phyloP scores from a whole-genome alignment of 2,888 invertebrate species.

The Azorinus chamasolen region DNA sequence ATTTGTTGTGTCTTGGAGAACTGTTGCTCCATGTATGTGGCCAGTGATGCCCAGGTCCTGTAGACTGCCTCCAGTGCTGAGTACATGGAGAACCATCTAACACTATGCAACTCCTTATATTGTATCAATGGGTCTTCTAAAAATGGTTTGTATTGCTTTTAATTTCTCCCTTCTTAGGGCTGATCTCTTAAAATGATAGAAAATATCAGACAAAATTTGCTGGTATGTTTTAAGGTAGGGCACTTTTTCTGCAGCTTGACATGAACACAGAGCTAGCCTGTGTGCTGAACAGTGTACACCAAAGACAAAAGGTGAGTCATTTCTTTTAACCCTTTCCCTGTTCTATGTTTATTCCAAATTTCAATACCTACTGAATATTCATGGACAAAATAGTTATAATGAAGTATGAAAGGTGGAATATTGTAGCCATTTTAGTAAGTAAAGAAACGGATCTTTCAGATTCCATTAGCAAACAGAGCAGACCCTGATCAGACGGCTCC shows the following conservation, averaged over 20 bases:
- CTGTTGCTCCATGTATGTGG: background rate
- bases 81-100: constrained; percentile 16
- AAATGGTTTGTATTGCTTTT: background rate
- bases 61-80: background rate
- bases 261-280: background rate
- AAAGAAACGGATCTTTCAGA: too few relatives aligned
- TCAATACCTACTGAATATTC: too few relatives aligned
- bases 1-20: too few relatives aligned
- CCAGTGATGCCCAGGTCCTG: constrained; percentile 1
- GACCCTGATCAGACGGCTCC: too few relatives aligned
- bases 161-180: constrained; percentile 5
- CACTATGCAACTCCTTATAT: constrained; percentile 15
- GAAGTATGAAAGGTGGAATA: too few relatives aligned
- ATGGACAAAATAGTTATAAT: too few relatives aligned
- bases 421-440: too few relatives aligned
- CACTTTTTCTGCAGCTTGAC: constrained; percentile 2
- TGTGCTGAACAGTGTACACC: constrained; percentile 8
- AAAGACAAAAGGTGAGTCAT: constrained; percentile 12
- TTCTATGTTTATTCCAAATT: too few relatives aligned
- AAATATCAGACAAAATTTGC: background rate
- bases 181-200: constrained; percentile 1
- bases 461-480: too few relatives aligned
- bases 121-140: background rate
- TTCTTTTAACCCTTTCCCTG: background rate
- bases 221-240: too few relatives aligned